Conservation (phyloP, 1,140 invertebrate species). For the Schmidtea mediterranea region DNA sequence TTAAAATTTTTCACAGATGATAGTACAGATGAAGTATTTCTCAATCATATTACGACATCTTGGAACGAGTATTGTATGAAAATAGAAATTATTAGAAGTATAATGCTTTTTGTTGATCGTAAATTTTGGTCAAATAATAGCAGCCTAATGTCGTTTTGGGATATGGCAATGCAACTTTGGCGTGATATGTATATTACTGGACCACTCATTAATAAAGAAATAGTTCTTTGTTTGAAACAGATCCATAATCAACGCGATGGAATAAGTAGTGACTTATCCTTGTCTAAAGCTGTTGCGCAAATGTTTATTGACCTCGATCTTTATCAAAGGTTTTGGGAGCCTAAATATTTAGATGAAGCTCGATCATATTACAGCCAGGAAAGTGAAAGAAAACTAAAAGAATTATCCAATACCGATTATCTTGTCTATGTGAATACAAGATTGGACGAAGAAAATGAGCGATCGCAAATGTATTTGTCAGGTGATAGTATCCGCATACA, state of each 20-base stretch:
- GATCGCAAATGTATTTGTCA: slow-evolving; percentile 71
- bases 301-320: slow-evolving; percentile 3
- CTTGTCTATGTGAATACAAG: slow-evolving; percentile 73
- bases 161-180: no score
- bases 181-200: neutral
- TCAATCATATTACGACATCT: no score
- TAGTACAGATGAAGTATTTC: no score
- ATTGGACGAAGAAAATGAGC: slow-evolving; percentile 73
- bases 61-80: no score
- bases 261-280: no score
- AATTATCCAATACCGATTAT: slow-evolving; percentile 49
- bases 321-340: neutral
- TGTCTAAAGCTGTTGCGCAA: neutral
- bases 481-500: slow-evolving; percentile 12
- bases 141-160: no score
- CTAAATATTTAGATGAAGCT: neutral
- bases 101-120: no score
- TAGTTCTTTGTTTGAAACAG: neutral
- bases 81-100: no score
- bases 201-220: neutral
- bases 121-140: no score
- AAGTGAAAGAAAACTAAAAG: neutral
- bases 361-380: neutral
- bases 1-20: no score
- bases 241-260: no score